Evolutionary conservation across 2,113 vertebrate species (phyloP).

Genomic region (Colossoma macropomum): DNA sequence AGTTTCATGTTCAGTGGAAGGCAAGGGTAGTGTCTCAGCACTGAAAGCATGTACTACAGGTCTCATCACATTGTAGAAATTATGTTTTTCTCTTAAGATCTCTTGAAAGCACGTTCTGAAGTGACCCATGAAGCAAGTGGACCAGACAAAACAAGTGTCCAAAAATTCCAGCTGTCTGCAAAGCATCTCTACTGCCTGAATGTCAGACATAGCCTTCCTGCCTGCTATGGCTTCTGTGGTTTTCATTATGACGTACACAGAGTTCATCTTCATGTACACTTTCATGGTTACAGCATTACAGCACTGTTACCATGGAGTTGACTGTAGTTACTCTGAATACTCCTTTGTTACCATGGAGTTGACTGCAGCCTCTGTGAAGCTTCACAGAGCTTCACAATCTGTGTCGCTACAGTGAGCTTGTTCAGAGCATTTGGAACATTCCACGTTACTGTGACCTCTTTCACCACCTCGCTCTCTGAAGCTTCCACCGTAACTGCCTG

Average conservation of each 20-base stretch:
- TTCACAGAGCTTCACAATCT: not conserved
- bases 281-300: not conserved
- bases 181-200: not conserved
- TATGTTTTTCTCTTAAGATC: not conserved
- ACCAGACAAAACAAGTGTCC: not conserved
- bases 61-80: not conserved
- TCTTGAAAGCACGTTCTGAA: not conserved
- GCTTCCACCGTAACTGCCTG: not conserved
- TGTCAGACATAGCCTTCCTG: not conserved
- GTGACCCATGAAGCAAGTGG: constrained; percentile 5
- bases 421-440: not conserved
- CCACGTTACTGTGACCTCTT: not conserved
- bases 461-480: not conserved
- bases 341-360: too few relatives aligned
- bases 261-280: not conserved
- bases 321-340: not conserved
- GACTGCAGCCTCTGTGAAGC: not conserved
- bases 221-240: constrained; percentile 6
- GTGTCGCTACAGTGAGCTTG: not conserved
- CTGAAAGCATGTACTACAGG: not conserved
- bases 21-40: constrained; percentile 20
- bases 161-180: not conserved
- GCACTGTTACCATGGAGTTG: not conserved
- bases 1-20: constrained; percentile 42
- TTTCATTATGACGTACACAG: constrained; percentile 29